Evolutionary conservation across 2,888 invertebrate genomes (phyloP).

Genomic region (Zelleria hepariella): DNA sequence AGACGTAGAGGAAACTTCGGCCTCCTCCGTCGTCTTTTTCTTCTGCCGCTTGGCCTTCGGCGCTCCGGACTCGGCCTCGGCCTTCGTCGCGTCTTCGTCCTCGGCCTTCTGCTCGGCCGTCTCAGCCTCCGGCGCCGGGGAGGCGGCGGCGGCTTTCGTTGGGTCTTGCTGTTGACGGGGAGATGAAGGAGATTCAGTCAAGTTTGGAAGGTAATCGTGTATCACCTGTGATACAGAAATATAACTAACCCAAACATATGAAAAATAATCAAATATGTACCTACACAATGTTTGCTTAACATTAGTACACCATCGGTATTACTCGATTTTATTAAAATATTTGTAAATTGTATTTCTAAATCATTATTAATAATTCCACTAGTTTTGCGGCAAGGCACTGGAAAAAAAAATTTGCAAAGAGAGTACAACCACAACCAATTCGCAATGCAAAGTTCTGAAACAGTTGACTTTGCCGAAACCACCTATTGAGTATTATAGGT

Average conservation of each 20-base stretch:
- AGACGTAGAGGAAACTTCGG: constrained; percentile 52
- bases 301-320: too few relatives aligned
- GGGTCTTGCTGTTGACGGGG: constrained; percentile 35
- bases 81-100: constrained; percentile 7
- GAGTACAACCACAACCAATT: too few relatives aligned
- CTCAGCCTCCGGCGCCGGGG: constrained; percentile 43
- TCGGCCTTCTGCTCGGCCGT: constrained; percentile 31
- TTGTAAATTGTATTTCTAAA: too few relatives aligned
- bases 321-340: too few relatives aligned
- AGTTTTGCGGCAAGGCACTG: too few relatives aligned
- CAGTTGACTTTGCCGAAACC: too few relatives aligned
- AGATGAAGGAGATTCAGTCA: not conserved
- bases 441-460: too few relatives aligned
- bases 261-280: not conserved
- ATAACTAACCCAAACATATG: not conserved
- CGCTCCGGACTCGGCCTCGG: constrained; percentile 5
- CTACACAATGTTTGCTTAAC: not conserved
- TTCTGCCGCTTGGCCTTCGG: constrained; percentile 23
- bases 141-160: constrained; percentile 30
- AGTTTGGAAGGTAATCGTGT: not conserved
- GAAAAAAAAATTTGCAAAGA: too few relatives aligned
- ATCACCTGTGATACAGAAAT: not conserved
- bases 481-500: too few relatives aligned
- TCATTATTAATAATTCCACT: too few relatives aligned
- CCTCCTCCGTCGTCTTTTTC: constrained; percentile 43